Conservation (phyloP, 2,797 vertebrate species). For the Emys orbicularis region DNA sequence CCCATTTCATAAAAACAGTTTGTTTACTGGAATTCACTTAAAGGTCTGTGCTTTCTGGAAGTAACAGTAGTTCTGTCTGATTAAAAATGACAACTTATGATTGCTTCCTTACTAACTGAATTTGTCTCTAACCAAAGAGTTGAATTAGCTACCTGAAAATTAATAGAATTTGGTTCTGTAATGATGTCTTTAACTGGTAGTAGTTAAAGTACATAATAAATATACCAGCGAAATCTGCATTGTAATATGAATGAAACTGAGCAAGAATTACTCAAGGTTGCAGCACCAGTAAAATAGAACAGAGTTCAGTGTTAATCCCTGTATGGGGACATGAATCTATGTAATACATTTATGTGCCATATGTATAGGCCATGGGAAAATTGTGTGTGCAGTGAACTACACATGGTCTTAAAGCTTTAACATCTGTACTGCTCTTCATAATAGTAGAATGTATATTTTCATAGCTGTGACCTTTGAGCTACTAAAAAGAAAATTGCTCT, state of each 20-base stretch:
- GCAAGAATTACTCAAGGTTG: constrained; percentile 11
- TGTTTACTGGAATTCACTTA: background rate
- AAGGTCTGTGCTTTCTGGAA: constrained; percentile 14
- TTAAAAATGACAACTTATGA: constrained; percentile 28
- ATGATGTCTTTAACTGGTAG: constrained; percentile 43
- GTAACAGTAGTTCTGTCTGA: constrained; percentile 37
- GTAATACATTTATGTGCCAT: constrained; percentile 52
- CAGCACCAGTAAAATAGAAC: background rate
- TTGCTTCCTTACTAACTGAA: constrained; percentile 32
- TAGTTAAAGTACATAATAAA: constrained; percentile 30
- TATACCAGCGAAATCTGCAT: constrained; percentile 30
- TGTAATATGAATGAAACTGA: background rate
- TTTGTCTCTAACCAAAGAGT: constrained; percentile 68
- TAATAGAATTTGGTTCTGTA: constrained; percentile 40
- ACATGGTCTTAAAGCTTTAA: constrained; percentile 67
- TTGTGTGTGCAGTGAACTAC: constrained; percentile 51
- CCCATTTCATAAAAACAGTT: background rate
- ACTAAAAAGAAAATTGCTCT: constrained; percentile 17
- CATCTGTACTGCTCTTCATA: constrained; percentile 60
- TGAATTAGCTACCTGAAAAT: constrained; percentile 59
- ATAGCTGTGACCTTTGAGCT: constrained; percentile 50
- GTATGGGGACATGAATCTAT: background rate
- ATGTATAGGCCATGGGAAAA: constrained; percentile 47
- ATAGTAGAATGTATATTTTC: constrained; percentile 58
- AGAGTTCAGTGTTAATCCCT: constrained; percentile 51